Percentiles rank a stretch among this genome's conserved stretches.
Evolutionary conservation across 2,113 vertebrate species (phyloP).

Genomic region (Toxotes jaculatrix): DNA sequence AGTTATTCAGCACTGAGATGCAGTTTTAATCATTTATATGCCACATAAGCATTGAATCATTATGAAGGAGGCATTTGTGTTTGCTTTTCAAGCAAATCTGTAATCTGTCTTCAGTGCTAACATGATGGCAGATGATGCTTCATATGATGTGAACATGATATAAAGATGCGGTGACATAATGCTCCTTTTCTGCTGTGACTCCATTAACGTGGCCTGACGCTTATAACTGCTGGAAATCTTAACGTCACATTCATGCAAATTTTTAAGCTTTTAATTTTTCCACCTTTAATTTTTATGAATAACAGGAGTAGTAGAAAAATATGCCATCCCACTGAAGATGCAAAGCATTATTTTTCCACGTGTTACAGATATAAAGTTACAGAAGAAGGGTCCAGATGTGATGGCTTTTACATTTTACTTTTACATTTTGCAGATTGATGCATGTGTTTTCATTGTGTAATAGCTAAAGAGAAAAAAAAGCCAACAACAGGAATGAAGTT

Average conservation of each 20-base stretch:
- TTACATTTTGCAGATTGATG: slow-evolving; percentile 13
- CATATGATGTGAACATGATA: neutral
- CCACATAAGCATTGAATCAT: too few species aligned
- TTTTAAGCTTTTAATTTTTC: neutral
- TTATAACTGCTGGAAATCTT: neutral
- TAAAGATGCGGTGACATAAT: neutral
- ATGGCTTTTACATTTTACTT: neutral
- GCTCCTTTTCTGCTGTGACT: slow-evolving; percentile 4
- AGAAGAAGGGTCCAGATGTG: neutral
- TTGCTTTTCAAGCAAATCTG: neutral
- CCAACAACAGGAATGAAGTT: slow-evolving; percentile 8
- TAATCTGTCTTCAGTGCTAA: neutral
- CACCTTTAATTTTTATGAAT: neutral
- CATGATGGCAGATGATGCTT: too few species aligned
- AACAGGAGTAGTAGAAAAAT: neutral
- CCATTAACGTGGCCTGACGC: neutral
- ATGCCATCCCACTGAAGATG: neutral
- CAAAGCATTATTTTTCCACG: neutral
- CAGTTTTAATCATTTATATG: too few species aligned
- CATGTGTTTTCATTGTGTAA: slow-evolving; percentile 55
- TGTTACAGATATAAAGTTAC: neutral
- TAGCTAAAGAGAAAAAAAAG: slow-evolving; percentile 4
- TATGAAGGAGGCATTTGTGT: neutral
- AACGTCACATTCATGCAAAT: neutral
- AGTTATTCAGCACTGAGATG: too few species aligned